Conservation (phyloP, 2,113 vertebrate genomes). For the Syrrhaptes paradoxus region DNA sequence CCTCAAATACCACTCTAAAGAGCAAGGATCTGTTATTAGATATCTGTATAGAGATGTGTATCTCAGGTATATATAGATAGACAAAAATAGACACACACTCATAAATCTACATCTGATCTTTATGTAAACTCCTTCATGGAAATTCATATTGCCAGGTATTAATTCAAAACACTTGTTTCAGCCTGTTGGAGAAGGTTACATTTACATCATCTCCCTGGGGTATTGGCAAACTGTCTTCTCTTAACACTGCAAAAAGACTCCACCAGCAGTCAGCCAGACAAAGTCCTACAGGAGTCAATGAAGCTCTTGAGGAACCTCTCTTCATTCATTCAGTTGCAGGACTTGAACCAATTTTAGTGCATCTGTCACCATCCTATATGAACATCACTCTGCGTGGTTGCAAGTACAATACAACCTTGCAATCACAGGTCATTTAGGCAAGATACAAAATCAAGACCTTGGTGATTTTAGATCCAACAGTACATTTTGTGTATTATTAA, state of each 20-base stretch:
- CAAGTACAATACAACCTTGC: conserved; percentile 55
- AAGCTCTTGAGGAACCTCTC: conserved; percentile 38
- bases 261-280: not conserved
- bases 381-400: conserved; percentile 27
- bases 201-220: not conserved
- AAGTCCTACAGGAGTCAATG: conserved; percentile 37
- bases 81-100: not conserved
- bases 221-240: not conserved
- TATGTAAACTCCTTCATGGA: not conserved
- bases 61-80: not conserved
- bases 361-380: conserved; percentile 40
- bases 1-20: not conserved
- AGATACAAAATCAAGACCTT: conserved; percentile 37
- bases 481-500: conserved; percentile 53
- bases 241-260: not conserved
- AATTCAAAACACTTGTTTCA: not conserved
- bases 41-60: not conserved
- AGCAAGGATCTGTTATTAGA: not conserved
- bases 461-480: conserved; percentile 55
- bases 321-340: conserved; percentile 51
- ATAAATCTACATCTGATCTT: not conserved
- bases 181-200: not conserved
- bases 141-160: not conserved
- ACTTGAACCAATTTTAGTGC: conserved; percentile 58
- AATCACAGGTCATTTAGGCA: conserved; percentile 61